These are phyloP conservation scores for Pyxicephalus adspersus DNA, from an alignment of 2,113 vertebrate genomes.

Conservation along the genomic window DNA sequence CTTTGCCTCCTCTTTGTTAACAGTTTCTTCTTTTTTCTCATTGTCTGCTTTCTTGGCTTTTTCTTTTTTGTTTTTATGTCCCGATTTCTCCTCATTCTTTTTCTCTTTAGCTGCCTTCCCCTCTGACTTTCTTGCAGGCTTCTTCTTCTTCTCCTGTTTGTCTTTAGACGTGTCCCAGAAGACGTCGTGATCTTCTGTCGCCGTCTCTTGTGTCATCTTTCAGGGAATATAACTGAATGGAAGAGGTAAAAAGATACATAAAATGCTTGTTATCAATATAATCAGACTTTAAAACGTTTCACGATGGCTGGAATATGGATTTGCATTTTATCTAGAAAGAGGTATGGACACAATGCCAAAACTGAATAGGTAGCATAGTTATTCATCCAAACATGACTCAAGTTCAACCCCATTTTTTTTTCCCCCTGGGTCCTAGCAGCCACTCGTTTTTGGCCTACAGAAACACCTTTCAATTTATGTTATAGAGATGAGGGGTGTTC, in stretches of 20 bases:
- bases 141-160: conserved; percentile 28
- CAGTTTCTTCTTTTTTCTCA: not conserved
- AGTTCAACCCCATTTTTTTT: no score
- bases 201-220: conserved; percentile 22
- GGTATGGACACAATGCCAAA: no score
- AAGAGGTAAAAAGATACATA: not conserved
- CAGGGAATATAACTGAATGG: not conserved
- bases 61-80: not conserved
- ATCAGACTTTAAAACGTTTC: no score
- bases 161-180: conserved; percentile 4
- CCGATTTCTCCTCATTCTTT: not conserved
- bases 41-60: not conserved
- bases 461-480: no score
- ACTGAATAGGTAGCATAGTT: no score
- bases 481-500: no score
- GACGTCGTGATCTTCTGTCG: not conserved
- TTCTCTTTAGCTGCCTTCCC: not conserved
- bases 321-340: no score
- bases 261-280: no score
- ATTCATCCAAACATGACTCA: no score
- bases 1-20: not conserved
- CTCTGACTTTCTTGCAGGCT: not conserved
- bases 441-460: no score
- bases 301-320: no score
- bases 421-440: no score